Percentiles rank a stretch among this genome's conserved stretches.
Evolutionary conservation across 2,797 vertebrate species (phyloP).

Genomic region (Rhabdophis nuchalis): DNA sequence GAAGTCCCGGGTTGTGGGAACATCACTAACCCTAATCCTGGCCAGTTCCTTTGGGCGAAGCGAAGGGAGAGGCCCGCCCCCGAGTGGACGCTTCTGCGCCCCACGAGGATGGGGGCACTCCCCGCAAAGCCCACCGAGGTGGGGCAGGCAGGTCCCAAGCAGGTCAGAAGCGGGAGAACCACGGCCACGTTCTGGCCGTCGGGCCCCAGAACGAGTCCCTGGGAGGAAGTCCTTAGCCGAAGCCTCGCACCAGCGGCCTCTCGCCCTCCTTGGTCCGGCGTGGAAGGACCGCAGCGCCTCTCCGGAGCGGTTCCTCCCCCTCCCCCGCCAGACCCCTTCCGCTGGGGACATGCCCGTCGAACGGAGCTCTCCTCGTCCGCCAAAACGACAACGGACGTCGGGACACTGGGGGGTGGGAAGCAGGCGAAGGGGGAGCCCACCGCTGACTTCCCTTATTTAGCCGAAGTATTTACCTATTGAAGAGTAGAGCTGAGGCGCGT

Average conservation of each 20-base stretch:
- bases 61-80: background rate
- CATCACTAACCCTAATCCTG: background rate
- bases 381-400: background rate
- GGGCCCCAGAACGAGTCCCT: background rate
- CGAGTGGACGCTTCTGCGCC: background rate
- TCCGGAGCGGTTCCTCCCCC: background rate
- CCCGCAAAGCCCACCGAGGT: background rate
- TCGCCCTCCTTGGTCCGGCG: background rate
- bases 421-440: background rate
- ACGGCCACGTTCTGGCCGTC: background rate
- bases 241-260: background rate
- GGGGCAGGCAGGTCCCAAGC: background rate
- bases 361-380: background rate
- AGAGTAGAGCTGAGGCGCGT: background rate
- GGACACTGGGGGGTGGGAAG: background rate
- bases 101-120: background rate
- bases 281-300: background rate
- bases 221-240: background rate
- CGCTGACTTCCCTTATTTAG: background rate
- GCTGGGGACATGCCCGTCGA: background rate
- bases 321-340: background rate
- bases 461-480: background rate
- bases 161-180: background rate
- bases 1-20: background rate
- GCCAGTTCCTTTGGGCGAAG: background rate